Percentiles rank a stretch among this genome's conserved stretches.
These are phyloP conservation scores for Anisognathus igniventris DNA, from an alignment of 2,797 vertebrate species.

Conservation along the genomic window DNA sequence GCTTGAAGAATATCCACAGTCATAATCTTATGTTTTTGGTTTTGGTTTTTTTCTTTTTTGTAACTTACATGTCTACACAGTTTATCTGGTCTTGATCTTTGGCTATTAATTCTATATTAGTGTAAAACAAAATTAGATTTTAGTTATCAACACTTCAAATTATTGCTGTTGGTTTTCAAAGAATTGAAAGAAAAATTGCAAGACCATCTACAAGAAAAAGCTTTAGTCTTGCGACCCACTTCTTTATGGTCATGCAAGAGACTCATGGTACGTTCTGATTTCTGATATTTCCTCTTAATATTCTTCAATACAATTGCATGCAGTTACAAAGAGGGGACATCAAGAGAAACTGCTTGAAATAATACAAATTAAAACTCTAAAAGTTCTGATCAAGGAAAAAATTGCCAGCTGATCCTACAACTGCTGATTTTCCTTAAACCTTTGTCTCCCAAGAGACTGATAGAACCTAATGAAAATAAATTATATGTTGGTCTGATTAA, in stretches of 20 bases:
- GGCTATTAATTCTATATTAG: not conserved
- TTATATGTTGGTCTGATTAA: not conserved
- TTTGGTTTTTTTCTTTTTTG: not conserved
- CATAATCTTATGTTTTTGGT: not conserved
- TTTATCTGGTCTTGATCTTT: not conserved
- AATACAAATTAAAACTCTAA: not conserved
- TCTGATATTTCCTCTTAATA: not conserved
- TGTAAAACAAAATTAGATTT: not conserved
- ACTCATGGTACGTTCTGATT: not conserved
- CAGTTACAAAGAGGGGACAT: not conserved
- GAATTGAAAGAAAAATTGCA: not conserved
- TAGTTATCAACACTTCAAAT: not conserved
- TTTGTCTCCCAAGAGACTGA: not conserved
- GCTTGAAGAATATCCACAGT: not conserved
- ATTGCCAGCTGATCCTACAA: not conserved
- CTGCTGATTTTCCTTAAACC: not conserved
- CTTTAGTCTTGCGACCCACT: not conserved
- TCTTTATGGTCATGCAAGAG: not conserved
- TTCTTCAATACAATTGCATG: not conserved
- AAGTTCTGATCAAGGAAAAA: not conserved
- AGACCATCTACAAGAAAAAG: not conserved
- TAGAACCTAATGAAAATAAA: constrained; percentile 10
- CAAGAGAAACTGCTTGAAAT: not conserved
- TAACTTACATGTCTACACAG: not conserved
- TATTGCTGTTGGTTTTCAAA: not conserved